Conservation (phyloP, 2,797 vertebrate genomes). For the Chelon labrosus region DNA sequence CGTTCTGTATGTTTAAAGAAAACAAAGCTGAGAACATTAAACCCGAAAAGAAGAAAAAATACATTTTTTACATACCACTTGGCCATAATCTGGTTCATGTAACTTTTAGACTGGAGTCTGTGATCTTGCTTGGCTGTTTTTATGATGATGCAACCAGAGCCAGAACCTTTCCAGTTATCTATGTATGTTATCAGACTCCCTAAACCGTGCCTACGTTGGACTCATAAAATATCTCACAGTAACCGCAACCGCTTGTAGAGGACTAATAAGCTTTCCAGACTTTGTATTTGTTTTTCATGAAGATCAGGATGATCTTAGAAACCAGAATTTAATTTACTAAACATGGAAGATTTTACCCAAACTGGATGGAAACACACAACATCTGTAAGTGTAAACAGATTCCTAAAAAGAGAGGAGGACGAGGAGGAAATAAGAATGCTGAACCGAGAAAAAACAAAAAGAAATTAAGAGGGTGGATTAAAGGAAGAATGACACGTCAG, state of each 20-base stretch:
- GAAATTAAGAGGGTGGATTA: not conserved
- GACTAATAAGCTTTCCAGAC: constrained; percentile 6
- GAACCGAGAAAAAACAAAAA: too few relatives aligned
- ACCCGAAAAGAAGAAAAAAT: too few relatives aligned
- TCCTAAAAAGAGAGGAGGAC: not conserved
- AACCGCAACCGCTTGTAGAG: constrained; percentile 9
- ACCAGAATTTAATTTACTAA: not conserved
- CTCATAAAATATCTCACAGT: not conserved
- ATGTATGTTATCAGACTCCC: too few relatives aligned
- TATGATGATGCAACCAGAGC: too few relatives aligned
- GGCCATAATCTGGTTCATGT: too few relatives aligned
- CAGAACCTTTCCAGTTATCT: not conserved
- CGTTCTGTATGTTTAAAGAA: too few relatives aligned
- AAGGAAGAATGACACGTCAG: not conserved
- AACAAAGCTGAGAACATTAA: too few relatives aligned
- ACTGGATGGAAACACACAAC: not conserved
- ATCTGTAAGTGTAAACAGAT: not conserved
- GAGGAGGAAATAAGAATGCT: not conserved
- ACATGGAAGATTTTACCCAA: not conserved
- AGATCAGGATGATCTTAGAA: not conserved
- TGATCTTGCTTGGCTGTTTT: too few relatives aligned
- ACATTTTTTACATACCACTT: too few relatives aligned
- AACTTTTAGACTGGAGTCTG: too few relatives aligned
- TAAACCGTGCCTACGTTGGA: too few relatives aligned
- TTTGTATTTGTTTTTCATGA: constrained; percentile 9